These are phyloP conservation scores for Notoglanidium macrostoma DNA, from an alignment of 2,797 vertebrate genomes.

Conservation along the genomic window DNA sequence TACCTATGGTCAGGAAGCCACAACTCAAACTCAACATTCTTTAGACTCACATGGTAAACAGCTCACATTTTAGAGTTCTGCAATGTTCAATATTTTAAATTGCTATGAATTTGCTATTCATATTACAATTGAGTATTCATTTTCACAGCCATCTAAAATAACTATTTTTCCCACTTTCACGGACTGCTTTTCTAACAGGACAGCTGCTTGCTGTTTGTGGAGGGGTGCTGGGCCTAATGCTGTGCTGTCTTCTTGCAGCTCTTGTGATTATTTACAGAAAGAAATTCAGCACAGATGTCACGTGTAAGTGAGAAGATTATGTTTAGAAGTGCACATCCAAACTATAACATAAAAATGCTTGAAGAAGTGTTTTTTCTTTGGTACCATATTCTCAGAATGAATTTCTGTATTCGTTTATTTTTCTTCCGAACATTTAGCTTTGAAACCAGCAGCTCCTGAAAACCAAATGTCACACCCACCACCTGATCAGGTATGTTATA, in stretches of 20 bases:
- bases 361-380: too few relatives aligned
- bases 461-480: slow-evolving; percentile 6
- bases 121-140: too few relatives aligned
- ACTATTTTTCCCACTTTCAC: too few relatives aligned
- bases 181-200: too few relatives aligned
- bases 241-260: too few relatives aligned
- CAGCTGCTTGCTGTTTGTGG: too few relatives aligned
- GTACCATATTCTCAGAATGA: neutral
- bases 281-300: neutral
- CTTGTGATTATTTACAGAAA: too few relatives aligned
- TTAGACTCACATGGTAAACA: neutral
- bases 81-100: neutral
- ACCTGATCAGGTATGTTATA: slow-evolving; percentile 25
- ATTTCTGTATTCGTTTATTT: neutral
- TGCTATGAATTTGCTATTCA: too few relatives aligned
- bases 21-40: neutral
- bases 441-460: neutral
- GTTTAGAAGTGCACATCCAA: neutral
- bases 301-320: neutral
- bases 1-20: neutral
- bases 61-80: neutral
- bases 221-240: too few relatives aligned
- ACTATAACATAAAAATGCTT: too few relatives aligned
- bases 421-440: neutral
- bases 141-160: too few relatives aligned